Percentiles rank a stretch among this genome's conserved stretches.
These are phyloP conservation scores for Drosophila burlai DNA, from an alignment of 1,140 invertebrate species.

Conservation along the genomic window DNA sequence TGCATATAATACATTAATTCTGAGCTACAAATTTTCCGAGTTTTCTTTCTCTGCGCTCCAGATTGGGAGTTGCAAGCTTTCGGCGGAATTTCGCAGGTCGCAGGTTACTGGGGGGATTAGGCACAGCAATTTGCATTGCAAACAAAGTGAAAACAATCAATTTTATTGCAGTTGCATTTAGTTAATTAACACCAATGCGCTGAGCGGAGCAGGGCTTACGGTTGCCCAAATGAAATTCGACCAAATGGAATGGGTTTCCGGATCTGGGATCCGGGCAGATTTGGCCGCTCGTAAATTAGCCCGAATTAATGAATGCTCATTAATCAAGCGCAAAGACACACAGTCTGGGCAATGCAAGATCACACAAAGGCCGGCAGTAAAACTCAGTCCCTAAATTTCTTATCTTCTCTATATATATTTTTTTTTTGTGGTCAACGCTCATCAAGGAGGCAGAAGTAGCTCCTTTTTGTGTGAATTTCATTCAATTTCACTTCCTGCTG, in stretches of 20 bases:
- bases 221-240: conserved; percentile 47
- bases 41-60: conserved; percentile 29
- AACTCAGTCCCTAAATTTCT: conserved; percentile 26
- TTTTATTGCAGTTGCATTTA: conserved; percentile 84
- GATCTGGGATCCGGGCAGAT: conserved; percentile 7
- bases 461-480: conserved; percentile 50
- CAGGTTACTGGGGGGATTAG: conserved; percentile 61
- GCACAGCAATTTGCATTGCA: conserved; percentile 79
- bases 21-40: accelerated
- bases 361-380: conserved; percentile 60
- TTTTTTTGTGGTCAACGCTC: conserved; percentile 21
- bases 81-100: conserved; percentile 7
- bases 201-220: conserved; percentile 25
- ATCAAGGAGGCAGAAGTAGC: conserved; percentile 19
- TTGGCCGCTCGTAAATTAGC: conserved; percentile 64
- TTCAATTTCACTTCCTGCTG: conserved; percentile 52
- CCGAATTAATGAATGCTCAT: conserved; percentile 79
- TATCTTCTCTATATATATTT: conserved; percentile 20
- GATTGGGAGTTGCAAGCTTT: conserved; percentile 6
- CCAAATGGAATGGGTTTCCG: conserved; percentile 33
- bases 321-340: conserved; percentile 75
- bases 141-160: conserved; percentile 84
- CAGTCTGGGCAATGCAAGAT: conserved; percentile 52
- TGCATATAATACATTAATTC: too few relatives aligned
- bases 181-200: conserved; percentile 82